Base-by-base conservation (phyloP, 1,140 invertebrate genomes). In the Musca vetustissima region DNA sequence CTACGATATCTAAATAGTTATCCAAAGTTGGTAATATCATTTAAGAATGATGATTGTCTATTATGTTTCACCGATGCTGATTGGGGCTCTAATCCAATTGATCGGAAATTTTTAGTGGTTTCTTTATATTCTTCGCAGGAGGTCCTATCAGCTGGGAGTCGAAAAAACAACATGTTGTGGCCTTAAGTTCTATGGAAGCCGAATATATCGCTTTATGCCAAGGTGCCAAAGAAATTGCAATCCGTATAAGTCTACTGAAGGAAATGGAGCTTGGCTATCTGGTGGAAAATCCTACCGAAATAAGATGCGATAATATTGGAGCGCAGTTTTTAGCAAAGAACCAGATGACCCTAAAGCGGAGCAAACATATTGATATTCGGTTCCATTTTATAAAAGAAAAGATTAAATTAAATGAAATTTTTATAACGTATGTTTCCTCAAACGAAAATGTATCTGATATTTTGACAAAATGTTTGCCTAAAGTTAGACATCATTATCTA, bases 391-490 rank as follows among this genome's bases (percentile, higher is more conserved):
- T 43, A 8, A 43, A 43, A 43, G 36, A 43, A 13, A 43, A 43
- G 13, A 43, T 43, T 43, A 43, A 43, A 43, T 43, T 43, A 13
- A 43, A 43, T 9, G 36, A 43, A 43, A 43, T 43, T 1, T 43
- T 43, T 43, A 43, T 43, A 43, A 43, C 36, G 17, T 69, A 64
- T 48, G 55, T 69, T 48, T n/a, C 57, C 3, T 43, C 68, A 17
- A 59, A 65, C 50, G 17, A 69, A 22, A 61, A 64, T 53, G 59
- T 48, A 25, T 59, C 68, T 15, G 68, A 69, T 17, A 53, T 52
- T 47, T 55, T 69, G n/a, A 69, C 68, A 13, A 69, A 69, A 53
- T 28, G 11, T n/a, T 64, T 69, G 24, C 21, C 24, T 17, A 69
- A 69, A 53, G 21, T 53, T 7, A 69, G 55, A 65, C 48, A 68